phyloP scores from a whole-genome alignment of 2,113 vertebrate genomes.

The Symphodus melops region DNA sequence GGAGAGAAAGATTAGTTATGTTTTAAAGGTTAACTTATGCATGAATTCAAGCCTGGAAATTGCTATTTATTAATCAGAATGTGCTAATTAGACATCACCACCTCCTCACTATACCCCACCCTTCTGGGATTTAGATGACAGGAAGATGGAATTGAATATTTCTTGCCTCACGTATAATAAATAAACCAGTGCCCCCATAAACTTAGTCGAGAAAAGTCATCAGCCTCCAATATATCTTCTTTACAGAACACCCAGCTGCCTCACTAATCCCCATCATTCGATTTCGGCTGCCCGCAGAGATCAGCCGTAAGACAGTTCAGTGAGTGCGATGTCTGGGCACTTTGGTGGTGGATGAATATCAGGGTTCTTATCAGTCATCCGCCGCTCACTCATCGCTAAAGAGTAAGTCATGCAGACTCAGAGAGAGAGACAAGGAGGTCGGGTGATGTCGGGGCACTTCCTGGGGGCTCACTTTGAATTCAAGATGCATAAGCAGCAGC shows the following conservation, averaged over 20 bases:
- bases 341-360: conserved; percentile 42
- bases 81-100: conserved; percentile 53
- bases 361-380: conserved; percentile 55
- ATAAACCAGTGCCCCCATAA: conserved; percentile 39
- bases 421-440: conserved; percentile 17
- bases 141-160: conserved; percentile 48
- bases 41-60: conserved; percentile 64
- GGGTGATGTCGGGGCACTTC: conserved; percentile 23
- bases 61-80: conserved; percentile 61
- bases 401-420: conserved; percentile 12
- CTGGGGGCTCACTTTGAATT: conserved; percentile 48
- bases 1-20: conserved; percentile 64
- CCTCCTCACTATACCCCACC: conserved; percentile 1
- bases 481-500: conserved; percentile 27
- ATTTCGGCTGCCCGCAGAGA: conserved; percentile 19
- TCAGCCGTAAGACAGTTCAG: conserved; percentile 27
- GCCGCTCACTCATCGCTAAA: conserved; percentile 11
- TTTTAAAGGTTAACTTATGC: conserved; percentile 71
- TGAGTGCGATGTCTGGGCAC: conserved; percentile 26
- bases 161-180: conserved; percentile 40
- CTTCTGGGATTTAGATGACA: conserved; percentile 47
- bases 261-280: conserved; percentile 61
- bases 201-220: conserved; percentile 44
- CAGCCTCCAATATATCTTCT: conserved; percentile 55
- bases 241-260: conserved; percentile 37